Conservation (phyloP, 2,797 vertebrate genomes). For the Rhabdophis nuchalis region DNA sequence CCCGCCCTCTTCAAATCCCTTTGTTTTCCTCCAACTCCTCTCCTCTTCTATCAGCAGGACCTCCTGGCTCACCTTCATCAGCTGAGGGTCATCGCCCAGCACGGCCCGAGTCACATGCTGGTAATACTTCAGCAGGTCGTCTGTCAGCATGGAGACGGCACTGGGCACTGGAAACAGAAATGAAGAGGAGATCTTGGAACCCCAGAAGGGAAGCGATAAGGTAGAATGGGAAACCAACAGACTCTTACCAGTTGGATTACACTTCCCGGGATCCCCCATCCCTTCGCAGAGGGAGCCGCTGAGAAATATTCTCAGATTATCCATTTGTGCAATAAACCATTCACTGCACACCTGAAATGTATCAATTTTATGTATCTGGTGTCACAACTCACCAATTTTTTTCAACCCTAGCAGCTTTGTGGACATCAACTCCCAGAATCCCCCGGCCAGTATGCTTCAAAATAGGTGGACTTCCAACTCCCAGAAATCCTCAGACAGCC, state of each 20-base stretch:
- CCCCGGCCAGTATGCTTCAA: neutral
- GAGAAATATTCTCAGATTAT: neutral
- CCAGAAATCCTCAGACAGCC: neutral
- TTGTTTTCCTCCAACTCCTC: neutral
- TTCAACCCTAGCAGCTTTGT: neutral
- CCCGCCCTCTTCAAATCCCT: neutral
- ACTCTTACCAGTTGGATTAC: neutral
- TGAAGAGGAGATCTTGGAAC: neutral
- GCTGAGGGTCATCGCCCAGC: constrained; percentile 87
- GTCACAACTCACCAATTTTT: neutral
- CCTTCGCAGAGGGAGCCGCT: neutral
- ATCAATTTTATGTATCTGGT: neutral
- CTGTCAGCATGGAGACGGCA: constrained; percentile 84
- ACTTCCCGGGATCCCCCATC: neutral
- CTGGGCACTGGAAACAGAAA: constrained; percentile 74
- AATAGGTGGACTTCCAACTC: neutral
- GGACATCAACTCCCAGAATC: neutral
- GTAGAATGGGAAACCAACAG: neutral
- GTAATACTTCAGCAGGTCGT: constrained; percentile 91
- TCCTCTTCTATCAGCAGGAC: too few species aligned
- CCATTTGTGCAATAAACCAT: neutral
- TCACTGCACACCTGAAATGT: neutral
- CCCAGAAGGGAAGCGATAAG: neutral
- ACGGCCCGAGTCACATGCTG: constrained; percentile 89
- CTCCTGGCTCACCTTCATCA: constrained; percentile 81